Evolutionary conservation across 1,140 invertebrate genomes (phyloP).

Genomic region (Arctopsyche grandis): DNA sequence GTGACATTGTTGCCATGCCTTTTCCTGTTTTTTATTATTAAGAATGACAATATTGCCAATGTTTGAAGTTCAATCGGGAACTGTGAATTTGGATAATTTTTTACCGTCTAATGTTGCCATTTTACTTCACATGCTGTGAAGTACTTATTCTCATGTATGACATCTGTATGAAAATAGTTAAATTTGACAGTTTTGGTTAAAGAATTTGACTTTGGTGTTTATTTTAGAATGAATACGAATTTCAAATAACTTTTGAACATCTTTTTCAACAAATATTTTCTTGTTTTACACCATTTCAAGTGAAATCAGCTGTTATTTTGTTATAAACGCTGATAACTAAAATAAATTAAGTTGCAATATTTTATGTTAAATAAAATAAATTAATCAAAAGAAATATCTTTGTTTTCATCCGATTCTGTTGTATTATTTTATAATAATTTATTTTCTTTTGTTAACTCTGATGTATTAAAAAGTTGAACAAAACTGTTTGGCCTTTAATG

Average conservation of each 20-base stretch:
- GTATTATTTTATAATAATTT: not conserved
- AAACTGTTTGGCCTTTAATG: not conserved
- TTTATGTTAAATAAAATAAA: conserved; percentile 27
- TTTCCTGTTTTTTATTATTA: conserved; percentile 48
- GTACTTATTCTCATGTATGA: conserved; percentile 29
- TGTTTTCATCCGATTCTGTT: not conserved
- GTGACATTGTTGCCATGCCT: conserved; percentile 54
- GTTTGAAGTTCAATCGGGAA: not conserved
- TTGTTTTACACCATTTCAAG: conserved; percentile 24
- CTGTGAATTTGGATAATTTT: conserved; percentile 27
- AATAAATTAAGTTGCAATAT: conserved; percentile 31
- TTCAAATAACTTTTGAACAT: not conserved
- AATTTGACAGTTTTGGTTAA: not conserved
- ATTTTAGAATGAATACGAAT: too few relatives aligned
- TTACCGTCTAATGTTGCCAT: conserved; percentile 31
- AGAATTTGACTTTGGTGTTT: not conserved
- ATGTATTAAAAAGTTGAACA: not conserved
- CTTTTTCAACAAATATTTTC: conserved; percentile 12
- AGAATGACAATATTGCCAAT: conserved; percentile 36
- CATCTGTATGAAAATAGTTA: conserved; percentile 10
- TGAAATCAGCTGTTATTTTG: conserved; percentile 24
- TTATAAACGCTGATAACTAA: conserved; percentile 37
- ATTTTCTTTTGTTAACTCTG: conserved; percentile 7
- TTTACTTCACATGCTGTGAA: conserved; percentile 37
- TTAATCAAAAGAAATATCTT: conserved; percentile 13